Evolutionary conservation across 2,797 vertebrate genomes (phyloP).

Genomic region (Danio jaintianensis): DNA sequence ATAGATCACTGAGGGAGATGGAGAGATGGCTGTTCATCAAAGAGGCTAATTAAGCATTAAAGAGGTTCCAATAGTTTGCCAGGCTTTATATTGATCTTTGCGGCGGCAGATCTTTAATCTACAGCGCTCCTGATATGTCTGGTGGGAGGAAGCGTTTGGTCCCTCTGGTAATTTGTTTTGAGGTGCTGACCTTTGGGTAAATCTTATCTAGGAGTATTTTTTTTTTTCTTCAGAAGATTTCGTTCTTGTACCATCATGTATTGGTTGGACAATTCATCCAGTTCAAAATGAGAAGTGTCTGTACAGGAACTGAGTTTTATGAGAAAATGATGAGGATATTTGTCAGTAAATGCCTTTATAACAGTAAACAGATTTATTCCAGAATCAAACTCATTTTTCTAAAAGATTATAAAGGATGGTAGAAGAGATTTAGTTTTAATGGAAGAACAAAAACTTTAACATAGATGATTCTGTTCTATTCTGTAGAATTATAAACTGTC

Average conservation of each 20-base stretch:
- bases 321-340: conserved; percentile 22
- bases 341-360: conserved; percentile 20
- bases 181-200: conserved; percentile 38
- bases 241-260: neutral
- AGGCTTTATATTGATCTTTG: conserved; percentile 71
- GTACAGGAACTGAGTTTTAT: conserved; percentile 20
- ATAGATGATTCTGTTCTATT: conserved; percentile 1
- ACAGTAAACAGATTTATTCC: conserved; percentile 13
- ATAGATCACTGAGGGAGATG: conserved; percentile 69
- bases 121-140: conserved; percentile 67
- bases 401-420: neutral
- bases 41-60: conserved; percentile 79
- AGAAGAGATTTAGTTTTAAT: neutral
- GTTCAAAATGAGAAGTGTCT: neutral
- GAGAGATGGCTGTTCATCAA: conserved; percentile 73
- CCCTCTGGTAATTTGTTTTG: conserved; percentile 45
- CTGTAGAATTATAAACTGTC: neutral
- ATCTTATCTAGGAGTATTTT: conserved; percentile 26
- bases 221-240: neutral
- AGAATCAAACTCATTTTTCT: neutral
- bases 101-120: conserved; percentile 72
- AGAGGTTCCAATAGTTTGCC: conserved; percentile 66
- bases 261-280: neutral
- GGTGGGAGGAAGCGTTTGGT: conserved; percentile 36
- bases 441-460: neutral